Percentiles rank a stretch among this genome's conserved stretches.
These are phyloP conservation scores for Azorinus chamasolen DNA, from an alignment of 2,888 invertebrate species.

Conservation along the genomic window DNA sequence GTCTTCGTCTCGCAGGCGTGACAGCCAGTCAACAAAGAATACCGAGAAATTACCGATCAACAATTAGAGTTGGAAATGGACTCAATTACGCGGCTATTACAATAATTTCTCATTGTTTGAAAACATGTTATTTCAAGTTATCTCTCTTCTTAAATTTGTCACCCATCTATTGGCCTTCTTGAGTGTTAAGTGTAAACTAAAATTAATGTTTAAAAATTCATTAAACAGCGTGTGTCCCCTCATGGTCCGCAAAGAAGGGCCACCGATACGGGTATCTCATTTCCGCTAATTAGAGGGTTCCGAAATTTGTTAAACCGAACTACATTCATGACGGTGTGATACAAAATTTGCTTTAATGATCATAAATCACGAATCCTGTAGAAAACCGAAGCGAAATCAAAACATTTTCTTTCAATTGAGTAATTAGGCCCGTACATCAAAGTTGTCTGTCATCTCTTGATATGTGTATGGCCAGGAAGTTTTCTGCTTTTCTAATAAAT, in stretches of 20 bases:
- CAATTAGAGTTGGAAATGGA: slow-evolving; percentile 52
- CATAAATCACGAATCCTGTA: slow-evolving; percentile 50
- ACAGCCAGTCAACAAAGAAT: slow-evolving; percentile 25
- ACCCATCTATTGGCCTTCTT: slow-evolving; percentile 24
- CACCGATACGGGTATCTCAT: slow-evolving; percentile 44
- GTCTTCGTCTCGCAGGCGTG: slow-evolving; percentile 31
- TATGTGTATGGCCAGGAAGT: slow-evolving; percentile 26
- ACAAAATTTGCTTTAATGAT: slow-evolving; percentile 22
- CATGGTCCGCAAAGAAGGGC: slow-evolving; percentile 22
- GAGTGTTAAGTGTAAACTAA: slow-evolving; percentile 19
- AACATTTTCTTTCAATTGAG: slow-evolving; percentile 58
- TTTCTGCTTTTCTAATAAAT: slow-evolving; percentile 50
- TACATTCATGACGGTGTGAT: slow-evolving; percentile 36
- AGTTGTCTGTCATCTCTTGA: slow-evolving; percentile 49
- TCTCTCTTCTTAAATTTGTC: slow-evolving; percentile 42
- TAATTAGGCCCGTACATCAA: slow-evolving; percentile 60
- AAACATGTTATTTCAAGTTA: slow-evolving; percentile 56
- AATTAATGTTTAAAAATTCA: slow-evolving; percentile 63
- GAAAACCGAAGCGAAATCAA: slow-evolving; percentile 46
- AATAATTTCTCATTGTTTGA: slow-evolving; percentile 41
- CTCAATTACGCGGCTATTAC: slow-evolving; percentile 57
- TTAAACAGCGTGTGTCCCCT: slow-evolving; percentile 54
- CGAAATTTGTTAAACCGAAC: slow-evolving; percentile 39
- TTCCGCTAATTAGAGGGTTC: slow-evolving; percentile 54
- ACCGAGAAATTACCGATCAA: slow-evolving; percentile 42